Percentiles rank a stretch among this genome's conserved stretches.
Evolutionary conservation across 2,797 vertebrate species (phyloP).

Genomic region (Urosaurus nigricauda): DNA sequence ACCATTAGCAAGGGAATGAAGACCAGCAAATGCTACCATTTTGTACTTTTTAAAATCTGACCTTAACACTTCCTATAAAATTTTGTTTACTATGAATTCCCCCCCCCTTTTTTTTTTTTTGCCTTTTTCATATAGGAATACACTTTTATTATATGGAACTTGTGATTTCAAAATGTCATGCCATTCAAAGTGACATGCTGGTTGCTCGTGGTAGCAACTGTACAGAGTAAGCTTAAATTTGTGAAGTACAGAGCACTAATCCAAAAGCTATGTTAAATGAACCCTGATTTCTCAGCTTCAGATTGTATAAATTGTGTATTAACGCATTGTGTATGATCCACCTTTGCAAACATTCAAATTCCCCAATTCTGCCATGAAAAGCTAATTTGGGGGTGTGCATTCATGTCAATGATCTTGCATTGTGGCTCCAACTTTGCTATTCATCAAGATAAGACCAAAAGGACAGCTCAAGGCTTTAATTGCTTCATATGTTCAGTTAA

Average conservation of each 20-base stretch:
- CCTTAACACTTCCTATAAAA: not conserved
- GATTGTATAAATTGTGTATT: not conserved
- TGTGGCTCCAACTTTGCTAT: not conserved
- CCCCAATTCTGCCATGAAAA: not conserved
- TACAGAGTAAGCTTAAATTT: not conserved
- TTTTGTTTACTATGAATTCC: not conserved
- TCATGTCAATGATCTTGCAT: not conserved
- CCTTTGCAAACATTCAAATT: not conserved
- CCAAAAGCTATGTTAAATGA: not conserved
- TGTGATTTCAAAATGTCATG: no score
- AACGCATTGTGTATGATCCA: conserved; percentile 6
- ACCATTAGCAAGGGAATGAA: not conserved
- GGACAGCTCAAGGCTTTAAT: not conserved
- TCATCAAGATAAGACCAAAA: conserved; percentile 16
- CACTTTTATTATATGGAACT: no score
- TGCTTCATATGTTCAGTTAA: conserved; percentile 20
- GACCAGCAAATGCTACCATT: not conserved
- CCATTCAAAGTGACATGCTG: no score
- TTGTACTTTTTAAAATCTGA: not conserved
- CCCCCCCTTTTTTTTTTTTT: no score
- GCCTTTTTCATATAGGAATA: not conserved
- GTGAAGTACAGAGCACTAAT: not conserved
- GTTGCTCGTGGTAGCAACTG: not conserved
- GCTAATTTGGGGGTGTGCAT: not conserved
- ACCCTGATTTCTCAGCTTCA: conserved; percentile 32